Conservation (phyloP, 1,140 invertebrate species). For the Holcopasites calliopsidis region DNA sequence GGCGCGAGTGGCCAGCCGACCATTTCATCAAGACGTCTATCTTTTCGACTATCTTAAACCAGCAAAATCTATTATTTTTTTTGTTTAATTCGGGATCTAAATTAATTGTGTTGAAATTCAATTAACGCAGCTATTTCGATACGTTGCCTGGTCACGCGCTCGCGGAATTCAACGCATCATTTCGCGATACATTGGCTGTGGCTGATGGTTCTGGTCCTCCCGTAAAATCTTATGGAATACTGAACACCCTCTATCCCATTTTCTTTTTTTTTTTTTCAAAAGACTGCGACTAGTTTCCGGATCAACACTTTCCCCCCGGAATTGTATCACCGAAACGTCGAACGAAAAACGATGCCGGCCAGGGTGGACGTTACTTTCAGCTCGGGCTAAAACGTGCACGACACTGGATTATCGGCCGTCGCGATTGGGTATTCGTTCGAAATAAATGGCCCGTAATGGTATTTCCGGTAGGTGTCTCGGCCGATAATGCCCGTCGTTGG, state of each 20-base stretch:
- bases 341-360: neutral
- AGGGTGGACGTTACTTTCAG: slow-evolving; percentile 3
- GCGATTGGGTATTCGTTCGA: slow-evolving; percentile 64
- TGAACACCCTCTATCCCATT: neutral
- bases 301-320: too few relatives aligned
- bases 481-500: slow-evolving; percentile 62
- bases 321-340: too few relatives aligned
- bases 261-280: neutral
- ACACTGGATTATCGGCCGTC: slow-evolving; percentile 57
- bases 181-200: neutral
- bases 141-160: neutral
- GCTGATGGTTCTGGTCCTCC: neutral
- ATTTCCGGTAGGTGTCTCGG: slow-evolving; percentile 62
- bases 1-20: neutral
- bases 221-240: neutral
- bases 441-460: slow-evolving; percentile 70
- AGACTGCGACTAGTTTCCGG: neutral
- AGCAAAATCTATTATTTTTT: neutral
- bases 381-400: slow-evolving; percentile 18
- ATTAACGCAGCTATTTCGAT: too few relatives aligned
- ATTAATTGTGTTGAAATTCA: too few relatives aligned
- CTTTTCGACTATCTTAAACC: neutral
- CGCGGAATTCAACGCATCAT: neutral
- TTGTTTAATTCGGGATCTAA: neutral
- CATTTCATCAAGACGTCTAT: neutral